These are phyloP conservation scores for Xestia sexstrigata DNA, from an alignment of 2,888 invertebrate species.

Conservation along the genomic window DNA sequence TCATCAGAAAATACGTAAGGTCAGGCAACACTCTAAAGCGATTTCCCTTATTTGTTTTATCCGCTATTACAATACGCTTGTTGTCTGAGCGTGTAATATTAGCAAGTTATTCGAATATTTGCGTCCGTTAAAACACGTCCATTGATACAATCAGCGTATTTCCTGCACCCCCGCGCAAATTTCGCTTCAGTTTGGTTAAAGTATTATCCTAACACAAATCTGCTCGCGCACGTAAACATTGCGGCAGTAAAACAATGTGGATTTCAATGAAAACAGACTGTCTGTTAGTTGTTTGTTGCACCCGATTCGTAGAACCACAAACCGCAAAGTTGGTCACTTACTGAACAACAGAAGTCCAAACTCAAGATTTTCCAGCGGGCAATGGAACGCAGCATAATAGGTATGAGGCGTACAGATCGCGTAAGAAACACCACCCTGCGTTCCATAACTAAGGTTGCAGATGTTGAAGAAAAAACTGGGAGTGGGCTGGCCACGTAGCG, in stretches of 20 bases:
- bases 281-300: not conserved
- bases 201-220: not conserved
- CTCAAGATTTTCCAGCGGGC: no score
- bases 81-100: not conserved
- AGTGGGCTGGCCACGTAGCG: no score
- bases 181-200: not conserved
- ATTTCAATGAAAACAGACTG: not conserved
- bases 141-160: not conserved
- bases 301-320: not conserved
- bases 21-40: not conserved
- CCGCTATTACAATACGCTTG: not conserved
- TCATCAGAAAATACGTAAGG: not conserved
- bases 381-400: no score
- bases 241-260: not conserved
- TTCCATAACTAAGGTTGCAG: no score
- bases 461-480: no score
- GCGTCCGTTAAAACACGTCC: not conserved
- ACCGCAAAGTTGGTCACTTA: no score
- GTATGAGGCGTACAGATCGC: no score
- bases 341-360: no score
- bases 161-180: not conserved
- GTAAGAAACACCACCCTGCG: no score
- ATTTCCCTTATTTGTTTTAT: not conserved
- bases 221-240: not conserved
- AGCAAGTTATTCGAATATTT: not conserved